phyloP scores from a whole-genome alignment of 2,888 invertebrate species.

The Amiota mariae region DNA sequence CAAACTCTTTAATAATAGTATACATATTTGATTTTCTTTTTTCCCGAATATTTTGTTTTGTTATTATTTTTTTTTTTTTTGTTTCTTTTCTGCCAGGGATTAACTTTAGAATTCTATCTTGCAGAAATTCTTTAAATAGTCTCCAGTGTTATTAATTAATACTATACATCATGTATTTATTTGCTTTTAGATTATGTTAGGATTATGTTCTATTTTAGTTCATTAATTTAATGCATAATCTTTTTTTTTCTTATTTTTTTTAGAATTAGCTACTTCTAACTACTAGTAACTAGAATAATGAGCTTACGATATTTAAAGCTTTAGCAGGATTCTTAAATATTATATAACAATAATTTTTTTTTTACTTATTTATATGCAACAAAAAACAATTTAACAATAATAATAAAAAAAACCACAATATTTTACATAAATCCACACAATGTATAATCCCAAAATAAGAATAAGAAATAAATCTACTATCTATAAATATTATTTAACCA shows the following conservation, averaged over 20 bases:
- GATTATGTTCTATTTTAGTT: background rate
- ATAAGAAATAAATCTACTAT: background rate
- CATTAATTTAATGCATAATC: background rate
- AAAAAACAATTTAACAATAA: background rate
- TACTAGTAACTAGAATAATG: constrained; percentile 21
- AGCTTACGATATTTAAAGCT: background rate
- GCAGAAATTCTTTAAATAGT: background rate
- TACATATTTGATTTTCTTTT: too few species aligned
- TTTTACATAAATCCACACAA: background rate
- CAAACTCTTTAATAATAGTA: too few species aligned
- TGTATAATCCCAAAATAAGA: constrained; percentile 8
- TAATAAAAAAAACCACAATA: too few species aligned
- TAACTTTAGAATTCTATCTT: background rate
- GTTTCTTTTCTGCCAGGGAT: too few species aligned
- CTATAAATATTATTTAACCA: constrained; percentile 24
- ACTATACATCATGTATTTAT: constrained; percentile 1
- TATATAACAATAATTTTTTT: background rate
- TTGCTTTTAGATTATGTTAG: constrained; percentile 16
- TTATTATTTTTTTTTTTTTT: too few species aligned
- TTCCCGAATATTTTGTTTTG: too few species aligned
- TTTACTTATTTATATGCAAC: constrained; percentile 4
- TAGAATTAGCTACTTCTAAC: constrained; percentile 10
- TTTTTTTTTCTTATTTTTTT: constrained; percentile 1
- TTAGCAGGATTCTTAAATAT: background rate
- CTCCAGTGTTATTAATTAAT: background rate